Evolutionary conservation across 2,888 invertebrate genomes (phyloP), one percentile per base, ranked within the genome.

Genomic region (Tryphoninae sp.): DNA sequence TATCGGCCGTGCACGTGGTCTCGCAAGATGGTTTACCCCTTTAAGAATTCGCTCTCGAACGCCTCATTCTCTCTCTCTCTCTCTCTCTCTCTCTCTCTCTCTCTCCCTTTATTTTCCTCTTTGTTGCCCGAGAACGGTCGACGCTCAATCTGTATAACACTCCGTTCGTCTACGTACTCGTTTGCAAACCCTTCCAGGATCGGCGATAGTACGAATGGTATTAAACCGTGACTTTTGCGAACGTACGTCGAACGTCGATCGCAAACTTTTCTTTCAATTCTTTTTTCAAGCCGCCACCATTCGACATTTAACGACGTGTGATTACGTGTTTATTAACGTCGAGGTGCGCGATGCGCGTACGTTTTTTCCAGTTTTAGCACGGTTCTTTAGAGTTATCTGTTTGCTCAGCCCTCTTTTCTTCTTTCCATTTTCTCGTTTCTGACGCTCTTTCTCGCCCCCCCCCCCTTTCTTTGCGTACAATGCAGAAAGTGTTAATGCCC

Each of bases 401-500:
- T n/a, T 9, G 40, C 26, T 42, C 16, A 51, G 26, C 33, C 59
- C 13, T 9, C 7, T 9, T 51, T 53, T 13, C 9, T 7, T 9
- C 22, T 40, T 45, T 53, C 23, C 16, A 33, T 8, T 33, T 49
- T 23, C 13, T 33, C 33, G 33, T 7, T 4, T 33, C 33, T 33
- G 33, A 6, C 33, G 33, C 6, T 33, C 33, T 0, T 26, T 26
- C 26, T 26, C 26, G 0, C 26, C 2, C 4, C 0, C 33, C n/a
- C 51, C 3, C 51, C 1, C 51, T 59, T 53, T 55, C 69, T 62
- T 53, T 8, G 23, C 23, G 19, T 49, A 42, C 69, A 69, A 59
- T 53, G 61, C 68, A 69, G 75, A 80, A 75, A 78, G 82, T 82
- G 84, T 86, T 86, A 86, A 87, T 86, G 83, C 71, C 65, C 75